Conservation (phyloP, 2,888 invertebrate genomes). For the Drosophila longiperda region DNA sequence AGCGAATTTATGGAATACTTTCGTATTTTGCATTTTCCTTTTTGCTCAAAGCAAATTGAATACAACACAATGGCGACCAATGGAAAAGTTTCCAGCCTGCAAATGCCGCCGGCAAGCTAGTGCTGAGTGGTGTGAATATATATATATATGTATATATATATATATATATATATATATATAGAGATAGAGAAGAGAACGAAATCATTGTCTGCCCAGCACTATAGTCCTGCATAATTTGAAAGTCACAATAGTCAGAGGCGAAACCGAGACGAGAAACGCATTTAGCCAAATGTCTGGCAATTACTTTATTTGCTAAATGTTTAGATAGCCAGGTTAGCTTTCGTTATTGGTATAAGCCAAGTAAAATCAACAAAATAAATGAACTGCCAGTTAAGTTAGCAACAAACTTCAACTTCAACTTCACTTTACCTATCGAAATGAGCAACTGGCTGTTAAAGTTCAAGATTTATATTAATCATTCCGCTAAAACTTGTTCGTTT, state of each 20-base stretch:
- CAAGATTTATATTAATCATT: neutral
- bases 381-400: constrained; percentile 3
- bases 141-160: constrained; percentile 1
- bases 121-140: constrained; percentile 27
- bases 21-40: constrained; percentile 34
- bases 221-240: constrained; percentile 38
- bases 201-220: constrained; percentile 34
- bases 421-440: neutral
- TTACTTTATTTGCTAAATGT: constrained; percentile 30
- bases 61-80: constrained; percentile 68
- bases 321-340: constrained; percentile 2
- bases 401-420: neutral
- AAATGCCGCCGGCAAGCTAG: constrained; percentile 36
- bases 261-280: constrained; percentile 2
- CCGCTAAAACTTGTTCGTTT: neutral
- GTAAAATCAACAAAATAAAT: constrained; percentile 37
- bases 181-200: neutral
- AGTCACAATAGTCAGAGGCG: constrained; percentile 27
- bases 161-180: neutral
- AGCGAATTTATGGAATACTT: constrained; percentile 78
- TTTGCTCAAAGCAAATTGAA: constrained; percentile 70
- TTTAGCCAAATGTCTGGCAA: constrained; percentile 21
- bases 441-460: neutral
- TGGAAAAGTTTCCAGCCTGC: constrained; percentile 26
- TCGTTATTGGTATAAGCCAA: neutral